Conservation (phyloP, 2,113 vertebrate genomes). For the Elaphurus davidianus region DNA sequence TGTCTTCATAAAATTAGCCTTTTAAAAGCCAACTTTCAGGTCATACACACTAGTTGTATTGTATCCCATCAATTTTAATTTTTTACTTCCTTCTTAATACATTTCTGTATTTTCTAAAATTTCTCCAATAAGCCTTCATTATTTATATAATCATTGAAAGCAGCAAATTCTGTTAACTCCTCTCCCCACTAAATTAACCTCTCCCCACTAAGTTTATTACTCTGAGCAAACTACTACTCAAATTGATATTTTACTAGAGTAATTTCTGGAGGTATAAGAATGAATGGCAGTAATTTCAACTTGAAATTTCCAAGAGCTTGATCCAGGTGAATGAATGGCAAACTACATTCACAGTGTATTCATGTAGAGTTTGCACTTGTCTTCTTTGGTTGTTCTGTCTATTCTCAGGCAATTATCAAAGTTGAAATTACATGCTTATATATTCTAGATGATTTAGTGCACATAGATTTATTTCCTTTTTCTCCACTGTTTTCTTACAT, state of each 20-base stretch:
- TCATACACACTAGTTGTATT: neutral
- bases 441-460: neutral
- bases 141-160: neutral
- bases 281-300: neutral
- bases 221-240: neutral
- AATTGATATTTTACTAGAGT: neutral
- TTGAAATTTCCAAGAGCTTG: conserved; percentile 4
- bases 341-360: neutral
- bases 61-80: neutral
- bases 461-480: conserved; percentile 1
- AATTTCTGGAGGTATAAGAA: neutral
- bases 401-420: neutral
- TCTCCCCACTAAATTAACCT: neutral
- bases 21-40: neutral
- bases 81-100: neutral
- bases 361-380: neutral
- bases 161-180: neutral
- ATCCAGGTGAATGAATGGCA: neutral
- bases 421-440: neutral
- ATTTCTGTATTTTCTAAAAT: conserved; percentile 16
- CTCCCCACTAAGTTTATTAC: neutral
- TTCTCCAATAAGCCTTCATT: neutral
- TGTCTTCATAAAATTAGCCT: neutral
- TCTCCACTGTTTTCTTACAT: neutral
- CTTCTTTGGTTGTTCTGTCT: neutral